A percentile compares a stretch with the other conserved stretches of the same genome.
Evolutionary conservation across 2,888 invertebrate genomes (phyloP).

Genomic region (Ophraella communa): DNA sequence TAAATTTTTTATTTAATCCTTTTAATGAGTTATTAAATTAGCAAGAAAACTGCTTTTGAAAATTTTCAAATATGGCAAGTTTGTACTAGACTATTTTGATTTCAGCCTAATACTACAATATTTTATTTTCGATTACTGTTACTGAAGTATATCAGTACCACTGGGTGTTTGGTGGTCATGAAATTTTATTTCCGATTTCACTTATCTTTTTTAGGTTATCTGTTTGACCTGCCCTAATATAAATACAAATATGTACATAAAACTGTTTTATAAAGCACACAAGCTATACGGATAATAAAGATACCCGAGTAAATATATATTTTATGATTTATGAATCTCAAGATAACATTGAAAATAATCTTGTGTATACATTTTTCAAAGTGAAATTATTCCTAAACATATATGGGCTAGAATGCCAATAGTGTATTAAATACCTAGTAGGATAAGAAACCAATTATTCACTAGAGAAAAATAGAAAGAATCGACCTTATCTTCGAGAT

Average conservation of each 20-base stretch:
- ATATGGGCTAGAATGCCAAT: background rate
- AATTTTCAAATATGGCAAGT: no score
- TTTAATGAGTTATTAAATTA: no score
- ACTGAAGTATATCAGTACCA: background rate
- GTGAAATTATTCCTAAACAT: background rate
- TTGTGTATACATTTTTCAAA: background rate
- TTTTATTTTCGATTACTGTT: background rate
- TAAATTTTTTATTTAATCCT: no score
- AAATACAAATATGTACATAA: background rate
- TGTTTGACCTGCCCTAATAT: conserved; percentile 8
- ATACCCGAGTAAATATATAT: background rate
- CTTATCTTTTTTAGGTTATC: conserved; percentile 4
- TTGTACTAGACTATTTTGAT: no score
- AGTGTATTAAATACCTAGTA: background rate
- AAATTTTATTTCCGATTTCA: background rate
- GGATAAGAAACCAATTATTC: no score
- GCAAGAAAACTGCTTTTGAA: no score
- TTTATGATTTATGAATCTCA: background rate
- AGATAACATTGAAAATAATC: background rate
- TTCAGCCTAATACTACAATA: no score
- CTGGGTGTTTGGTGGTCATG: background rate
- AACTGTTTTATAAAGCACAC: background rate
- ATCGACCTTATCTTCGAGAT: no score
- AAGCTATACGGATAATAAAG: background rate
- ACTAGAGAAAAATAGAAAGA: no score